A percentile compares a stretch with the other conserved stretches of the same genome.
Conservation (phyloP, 2,888 invertebrate genomes). For the Cryptus armator region DNA sequence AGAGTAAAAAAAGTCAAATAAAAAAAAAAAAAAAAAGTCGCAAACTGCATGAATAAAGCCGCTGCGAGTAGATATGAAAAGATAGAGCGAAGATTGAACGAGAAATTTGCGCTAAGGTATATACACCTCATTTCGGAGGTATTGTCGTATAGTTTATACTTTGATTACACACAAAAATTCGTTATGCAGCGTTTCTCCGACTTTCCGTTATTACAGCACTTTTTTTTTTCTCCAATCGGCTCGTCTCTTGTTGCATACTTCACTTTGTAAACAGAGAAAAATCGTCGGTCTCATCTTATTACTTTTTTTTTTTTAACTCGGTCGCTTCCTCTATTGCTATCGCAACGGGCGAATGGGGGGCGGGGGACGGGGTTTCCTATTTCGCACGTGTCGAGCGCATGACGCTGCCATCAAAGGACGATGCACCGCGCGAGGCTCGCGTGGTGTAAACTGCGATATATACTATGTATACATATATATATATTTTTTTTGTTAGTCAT, state of each 20-base stretch:
- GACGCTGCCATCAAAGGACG: conserved; percentile 48
- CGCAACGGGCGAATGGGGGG: conserved; percentile 6
- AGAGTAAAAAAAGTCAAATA: not conserved
- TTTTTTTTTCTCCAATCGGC: not conserved
- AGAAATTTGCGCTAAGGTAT: not conserved
- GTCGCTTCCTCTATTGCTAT: not conserved
- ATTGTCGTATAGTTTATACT: conserved; percentile 4
- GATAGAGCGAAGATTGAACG: not conserved
- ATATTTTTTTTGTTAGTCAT: not conserved
- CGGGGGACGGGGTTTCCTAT: conserved; percentile 41
- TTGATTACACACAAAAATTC: not conserved
- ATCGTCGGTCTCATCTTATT: not conserved
- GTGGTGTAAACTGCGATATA: conserved; percentile 19
- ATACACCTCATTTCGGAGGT: not conserved
- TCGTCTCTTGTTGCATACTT: not conserved
- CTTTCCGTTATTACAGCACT: not conserved
- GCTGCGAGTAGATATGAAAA: not conserved
- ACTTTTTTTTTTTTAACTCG: conserved; percentile 1
- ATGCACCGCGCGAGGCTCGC: conserved; percentile 42
- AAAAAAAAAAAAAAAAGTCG: not conserved
- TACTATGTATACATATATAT: conserved; percentile 21
- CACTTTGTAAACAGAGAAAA: not conserved
- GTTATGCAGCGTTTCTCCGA: not conserved
- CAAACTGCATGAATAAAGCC: not conserved
- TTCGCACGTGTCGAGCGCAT: conserved; percentile 57